Base-by-base conservation (phyloP, 2,113 vertebrate species). In the Elephantulus edwardii region DNA sequence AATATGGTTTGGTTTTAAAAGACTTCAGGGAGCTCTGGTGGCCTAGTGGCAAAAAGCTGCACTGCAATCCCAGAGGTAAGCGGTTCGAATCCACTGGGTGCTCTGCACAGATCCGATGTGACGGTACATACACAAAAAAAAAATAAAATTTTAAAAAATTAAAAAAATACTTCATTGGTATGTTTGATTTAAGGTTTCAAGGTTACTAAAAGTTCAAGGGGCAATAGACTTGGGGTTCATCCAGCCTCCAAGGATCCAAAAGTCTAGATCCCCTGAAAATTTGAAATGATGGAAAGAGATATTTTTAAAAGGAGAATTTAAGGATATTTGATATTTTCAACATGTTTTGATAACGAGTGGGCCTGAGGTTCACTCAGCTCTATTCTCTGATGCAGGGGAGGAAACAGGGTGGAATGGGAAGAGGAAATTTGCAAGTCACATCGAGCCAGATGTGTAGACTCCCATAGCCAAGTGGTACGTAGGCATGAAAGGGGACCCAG, bases 371-470 rank as follows among this genome's bases (percentile, higher is more conserved):
- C 13, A 6, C 2, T 1, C 1, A 70, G 42, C 11, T 93, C 40
- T 14, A 5, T n/a, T 48, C 17, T 70, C 50, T 17, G 0, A 0
- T 71, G 35, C 3, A 1, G 24, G 6, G 50, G 5, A 78, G 70
- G 30, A 35, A 9, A 13, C 33, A 46, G 30, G 30, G 42, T 1
- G 3, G 40, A 48, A 58, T 2, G 44, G 7, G 28, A 5, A 28
- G 80, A 48, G 38, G 12, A 24, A 22, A 5, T 3, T 62, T 81
- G 33, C 6, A 76, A 44, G 72, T 64, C 50, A 22, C 42, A 1
- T 7, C 0, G 17, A 81, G 40, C 20, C 42, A 13, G 17, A 28
- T 46, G 70, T 44, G n/a, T 2, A 17, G 5, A 7, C 8, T 24
- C 24, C 28, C 30, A n/a, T 9, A 80, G 76, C 20, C 44, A 70